Conservation (phyloP, 2,113 vertebrate genomes). For the Oreamnos americanus region DNA sequence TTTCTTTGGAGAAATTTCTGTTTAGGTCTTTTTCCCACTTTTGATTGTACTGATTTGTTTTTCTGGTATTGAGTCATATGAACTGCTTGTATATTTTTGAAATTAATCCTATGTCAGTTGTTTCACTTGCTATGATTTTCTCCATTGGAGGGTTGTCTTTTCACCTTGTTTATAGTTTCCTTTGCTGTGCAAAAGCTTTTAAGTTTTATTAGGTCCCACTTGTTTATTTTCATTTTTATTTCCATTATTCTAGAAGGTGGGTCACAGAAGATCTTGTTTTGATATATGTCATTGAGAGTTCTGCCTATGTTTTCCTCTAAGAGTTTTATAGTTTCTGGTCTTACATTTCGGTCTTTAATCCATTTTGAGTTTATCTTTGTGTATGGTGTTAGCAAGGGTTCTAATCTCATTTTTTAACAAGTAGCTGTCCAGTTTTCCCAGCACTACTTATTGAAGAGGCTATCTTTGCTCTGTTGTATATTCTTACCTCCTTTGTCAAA, state of each 20-base stretch:
- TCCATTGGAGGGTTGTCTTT: not conserved
- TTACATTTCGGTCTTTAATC: not conserved
- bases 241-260: not conserved
- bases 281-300: not conserved
- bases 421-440: not conserved
- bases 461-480: not conserved
- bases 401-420: not conserved
- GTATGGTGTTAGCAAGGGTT: not conserved
- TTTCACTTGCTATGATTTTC: not conserved
- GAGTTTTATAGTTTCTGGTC: not conserved
- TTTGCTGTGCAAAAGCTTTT: not conserved
- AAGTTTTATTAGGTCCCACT: not conserved
- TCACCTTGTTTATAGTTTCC: not conserved
- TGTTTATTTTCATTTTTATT: not conserved
- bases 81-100: not conserved
- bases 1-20: not conserved
- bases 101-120: not conserved
- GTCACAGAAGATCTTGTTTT: not conserved
- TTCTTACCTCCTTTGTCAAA: not conserved
- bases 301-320: not conserved
- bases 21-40: not conserved
- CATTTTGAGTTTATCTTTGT: not conserved
- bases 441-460: not conserved
- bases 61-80: not conserved
- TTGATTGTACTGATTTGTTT: not conserved